These are phyloP conservation scores for Acanthurus lineatus DNA, from an alignment of 2,797 vertebrate genomes.

Conservation along the genomic window DNA sequence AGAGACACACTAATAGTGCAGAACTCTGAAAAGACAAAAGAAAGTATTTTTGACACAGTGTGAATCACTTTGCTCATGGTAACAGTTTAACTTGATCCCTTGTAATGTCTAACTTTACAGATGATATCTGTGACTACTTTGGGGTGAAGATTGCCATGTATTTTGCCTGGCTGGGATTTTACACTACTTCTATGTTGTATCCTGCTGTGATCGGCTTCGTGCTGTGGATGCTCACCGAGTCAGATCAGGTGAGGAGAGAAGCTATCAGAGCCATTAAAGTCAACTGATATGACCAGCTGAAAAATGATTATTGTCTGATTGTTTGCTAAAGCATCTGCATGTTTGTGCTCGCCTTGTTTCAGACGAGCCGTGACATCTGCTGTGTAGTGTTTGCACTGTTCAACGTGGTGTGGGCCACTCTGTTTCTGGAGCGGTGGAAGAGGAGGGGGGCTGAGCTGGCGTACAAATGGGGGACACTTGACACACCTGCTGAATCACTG, in stretches of 20 bases:
- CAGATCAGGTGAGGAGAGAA: constrained; percentile 90
- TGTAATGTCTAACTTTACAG: constrained; percentile 70
- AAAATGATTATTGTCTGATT: not conserved
- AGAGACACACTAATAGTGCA: not conserved
- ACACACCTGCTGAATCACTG: constrained; percentile 90
- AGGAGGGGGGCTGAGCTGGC: constrained; percentile 94
- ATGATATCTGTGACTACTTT: constrained; percentile 98
- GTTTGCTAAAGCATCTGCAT: not conserved
- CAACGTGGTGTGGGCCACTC: constrained; percentile 97
- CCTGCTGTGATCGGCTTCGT: constrained; percentile 96
- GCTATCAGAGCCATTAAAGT: rapidly evolving
- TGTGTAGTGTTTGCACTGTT: constrained; percentile 97
- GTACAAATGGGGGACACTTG: constrained; percentile 97
- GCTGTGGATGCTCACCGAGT: constrained; percentile 95
- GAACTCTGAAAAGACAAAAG: not conserved
- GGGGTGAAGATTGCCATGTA: constrained; percentile 99
- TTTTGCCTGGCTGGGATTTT: constrained; percentile 98
- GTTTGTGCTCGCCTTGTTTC: constrained; percentile 41
- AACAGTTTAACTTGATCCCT: not conserved
- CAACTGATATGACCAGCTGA: not conserved
- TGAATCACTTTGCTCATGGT: not conserved
- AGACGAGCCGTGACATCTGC: constrained; percentile 98
- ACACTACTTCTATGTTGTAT: constrained; percentile 97
- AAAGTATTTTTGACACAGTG: not conserved
- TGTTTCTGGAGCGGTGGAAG: constrained; percentile 98